A percentile compares a stretch with the other conserved stretches of the same genome.
Conservation (phyloP, 2,888 invertebrate species). For the Gandaritis pyraliata region DNA sequence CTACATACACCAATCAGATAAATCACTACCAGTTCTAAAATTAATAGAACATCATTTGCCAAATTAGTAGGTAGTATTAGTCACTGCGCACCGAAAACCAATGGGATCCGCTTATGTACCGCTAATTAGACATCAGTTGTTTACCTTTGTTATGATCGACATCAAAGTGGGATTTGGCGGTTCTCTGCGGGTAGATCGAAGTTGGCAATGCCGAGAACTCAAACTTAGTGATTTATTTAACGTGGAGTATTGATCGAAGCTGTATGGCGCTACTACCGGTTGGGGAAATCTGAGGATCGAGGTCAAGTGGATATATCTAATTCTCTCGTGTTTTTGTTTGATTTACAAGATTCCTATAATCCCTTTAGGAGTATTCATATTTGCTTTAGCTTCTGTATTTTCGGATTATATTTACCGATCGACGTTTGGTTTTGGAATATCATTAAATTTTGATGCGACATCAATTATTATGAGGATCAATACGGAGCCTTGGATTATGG, state of each 20-base stretch:
- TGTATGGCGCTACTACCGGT: constrained; percentile 63
- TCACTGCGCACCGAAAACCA: constrained; percentile 59
- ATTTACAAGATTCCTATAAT: constrained; percentile 60
- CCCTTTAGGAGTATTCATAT: constrained; percentile 46
- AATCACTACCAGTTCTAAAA: constrained; percentile 54
- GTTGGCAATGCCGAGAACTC: constrained; percentile 46
- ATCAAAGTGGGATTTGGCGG: constrained; percentile 61
- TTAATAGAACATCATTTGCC: constrained; percentile 64
- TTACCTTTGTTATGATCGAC: constrained; percentile 70
- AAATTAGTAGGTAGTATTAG: constrained; percentile 63
- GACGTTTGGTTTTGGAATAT: constrained; percentile 8
- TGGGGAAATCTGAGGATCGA: constrained; percentile 66
- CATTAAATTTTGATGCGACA: constrained; percentile 16
- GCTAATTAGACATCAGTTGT: constrained; percentile 72
- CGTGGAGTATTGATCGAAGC: constrained; percentile 71
- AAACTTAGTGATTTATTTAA: constrained; percentile 79
- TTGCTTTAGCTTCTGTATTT: constrained; percentile 35
- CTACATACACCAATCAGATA: constrained; percentile 45
- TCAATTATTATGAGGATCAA: constrained; percentile 25
- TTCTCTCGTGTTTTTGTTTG: constrained; percentile 68
- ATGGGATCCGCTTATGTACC: constrained; percentile 64
- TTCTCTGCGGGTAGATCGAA: constrained; percentile 44
- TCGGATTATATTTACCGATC: constrained; percentile 33
- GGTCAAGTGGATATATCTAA: constrained; percentile 71
- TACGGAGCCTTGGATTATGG: not conserved